Percentiles rank a stretch among this genome's conserved stretches.
Evolutionary conservation across 2,113 vertebrate species (phyloP).

Genomic region (Oenanthe melanoleuca): DNA sequence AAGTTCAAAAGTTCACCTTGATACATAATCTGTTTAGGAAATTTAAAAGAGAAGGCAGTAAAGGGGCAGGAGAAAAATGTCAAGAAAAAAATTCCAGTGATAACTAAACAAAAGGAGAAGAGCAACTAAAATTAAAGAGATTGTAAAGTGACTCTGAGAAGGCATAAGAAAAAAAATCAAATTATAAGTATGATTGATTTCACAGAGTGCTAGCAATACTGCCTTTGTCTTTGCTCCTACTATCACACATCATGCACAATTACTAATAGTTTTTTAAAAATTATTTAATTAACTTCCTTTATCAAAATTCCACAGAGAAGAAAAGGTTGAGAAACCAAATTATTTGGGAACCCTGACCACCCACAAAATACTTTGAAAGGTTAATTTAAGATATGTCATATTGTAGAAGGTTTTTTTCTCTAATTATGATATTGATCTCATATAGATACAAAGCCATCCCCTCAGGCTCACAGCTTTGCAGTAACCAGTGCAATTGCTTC

Average conservation of each 20-base stretch:
- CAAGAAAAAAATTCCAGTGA: neutral
- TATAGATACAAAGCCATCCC: neutral
- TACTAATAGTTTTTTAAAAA: neutral
- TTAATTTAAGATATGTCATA: neutral
- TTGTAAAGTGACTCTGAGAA: neutral
- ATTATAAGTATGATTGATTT: slow-evolving; percentile 6
- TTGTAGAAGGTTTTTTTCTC: neutral
- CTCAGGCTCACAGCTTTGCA: neutral
- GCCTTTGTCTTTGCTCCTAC: neutral
- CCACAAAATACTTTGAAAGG: neutral
- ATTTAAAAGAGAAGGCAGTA: slow-evolving; percentile 35
- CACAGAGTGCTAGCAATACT: neutral
- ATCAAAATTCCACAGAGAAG: slow-evolving; percentile 23
- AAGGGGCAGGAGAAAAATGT: neutral
- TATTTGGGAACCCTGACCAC: neutral
- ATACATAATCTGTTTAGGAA: slow-evolving; percentile 40
- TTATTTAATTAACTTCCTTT: neutral
- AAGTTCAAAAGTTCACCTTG: slow-evolving; percentile 52
- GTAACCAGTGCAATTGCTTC: neutral
- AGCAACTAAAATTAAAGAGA: slow-evolving; percentile 14
- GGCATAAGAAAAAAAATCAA: neutral
- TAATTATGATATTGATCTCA: neutral
- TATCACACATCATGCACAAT: neutral
- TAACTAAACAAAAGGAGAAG: slow-evolving; percentile 17
- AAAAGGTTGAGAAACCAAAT: slow-evolving; percentile 7